phyloP scores from a whole-genome alignment of 1,140 invertebrate species.

The Drosophila pseudoananassae region DNA sequence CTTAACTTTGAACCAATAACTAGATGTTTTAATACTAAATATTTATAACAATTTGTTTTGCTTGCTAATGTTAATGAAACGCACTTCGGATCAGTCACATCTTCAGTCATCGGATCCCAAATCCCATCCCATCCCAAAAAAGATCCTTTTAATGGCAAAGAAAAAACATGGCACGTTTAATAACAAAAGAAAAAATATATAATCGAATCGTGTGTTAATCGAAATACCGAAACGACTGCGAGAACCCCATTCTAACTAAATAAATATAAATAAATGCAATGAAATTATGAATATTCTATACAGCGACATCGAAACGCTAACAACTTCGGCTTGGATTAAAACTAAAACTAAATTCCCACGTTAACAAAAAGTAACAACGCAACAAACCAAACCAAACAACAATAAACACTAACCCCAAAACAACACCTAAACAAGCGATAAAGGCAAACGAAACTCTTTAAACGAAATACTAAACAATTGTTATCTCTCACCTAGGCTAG shows the following conservation, averaged over 20 bases:
- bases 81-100: conserved; percentile 44
- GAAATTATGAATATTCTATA: conserved; percentile 27
- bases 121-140: conserved; percentile 8
- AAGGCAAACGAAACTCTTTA: conserved; percentile 34
- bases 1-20: conserved; percentile 3
- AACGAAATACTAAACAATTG: conserved; percentile 32
- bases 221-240: conserved; percentile 24
- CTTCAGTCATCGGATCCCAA: conserved; percentile 28
- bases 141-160: conserved; percentile 2
- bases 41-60: conserved; percentile 44
- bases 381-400: conserved; percentile 29
- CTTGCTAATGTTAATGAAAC: conserved; percentile 44
- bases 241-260: conserved; percentile 34
- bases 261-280: conserved; percentile 23
- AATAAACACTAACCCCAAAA: conserved; percentile 38
- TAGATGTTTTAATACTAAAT: conserved; percentile 27
- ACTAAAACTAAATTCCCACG: conserved; percentile 35
- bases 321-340: conserved; percentile 49
- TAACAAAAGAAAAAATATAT: conserved; percentile 26
- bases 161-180: conserved; percentile 72
- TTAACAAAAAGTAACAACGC: conserved; percentile 36
- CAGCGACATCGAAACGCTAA: conserved; percentile 42
- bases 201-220: conserved; percentile 34
- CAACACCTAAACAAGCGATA: conserved; percentile 29
- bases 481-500: conserved; percentile 44